Conservation (phyloP, 2,113 vertebrate genomes). For the Centrocercus urophasianus region DNA sequence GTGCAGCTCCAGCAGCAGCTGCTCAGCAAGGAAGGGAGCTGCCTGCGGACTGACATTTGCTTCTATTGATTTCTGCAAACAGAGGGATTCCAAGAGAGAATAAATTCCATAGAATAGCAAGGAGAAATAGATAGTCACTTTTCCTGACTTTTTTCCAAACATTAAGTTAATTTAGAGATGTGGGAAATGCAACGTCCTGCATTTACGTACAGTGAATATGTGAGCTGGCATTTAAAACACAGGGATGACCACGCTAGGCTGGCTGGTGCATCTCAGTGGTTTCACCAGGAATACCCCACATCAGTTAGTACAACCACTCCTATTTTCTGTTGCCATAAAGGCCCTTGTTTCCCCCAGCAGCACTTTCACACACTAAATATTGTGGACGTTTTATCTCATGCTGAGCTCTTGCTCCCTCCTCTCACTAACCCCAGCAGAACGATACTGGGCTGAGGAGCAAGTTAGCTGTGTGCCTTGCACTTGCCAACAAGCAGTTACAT, state of each 20-base stretch:
- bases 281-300: background rate
- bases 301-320: background rate
- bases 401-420: background rate
- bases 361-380: background rate
- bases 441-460: background rate
- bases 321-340: background rate
- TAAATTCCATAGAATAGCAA: background rate
- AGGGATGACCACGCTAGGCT: background rate
- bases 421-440: background rate
- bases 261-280: background rate
- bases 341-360: background rate
- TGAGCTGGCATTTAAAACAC: background rate
- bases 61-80: background rate
- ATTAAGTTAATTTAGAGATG: background rate
- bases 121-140: background rate
- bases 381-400: background rate
- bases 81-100: background rate
- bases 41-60: background rate
- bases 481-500: background rate
- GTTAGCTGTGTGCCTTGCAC: background rate
- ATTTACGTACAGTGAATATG: background rate
- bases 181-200: background rate
- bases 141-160: background rate
- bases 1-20: background rate
- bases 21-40: background rate